Percentiles rank a stretch among this genome's conserved stretches.
phyloP scores from a whole-genome alignment of 2,113 vertebrate genomes.

The Abramis brama region DNA sequence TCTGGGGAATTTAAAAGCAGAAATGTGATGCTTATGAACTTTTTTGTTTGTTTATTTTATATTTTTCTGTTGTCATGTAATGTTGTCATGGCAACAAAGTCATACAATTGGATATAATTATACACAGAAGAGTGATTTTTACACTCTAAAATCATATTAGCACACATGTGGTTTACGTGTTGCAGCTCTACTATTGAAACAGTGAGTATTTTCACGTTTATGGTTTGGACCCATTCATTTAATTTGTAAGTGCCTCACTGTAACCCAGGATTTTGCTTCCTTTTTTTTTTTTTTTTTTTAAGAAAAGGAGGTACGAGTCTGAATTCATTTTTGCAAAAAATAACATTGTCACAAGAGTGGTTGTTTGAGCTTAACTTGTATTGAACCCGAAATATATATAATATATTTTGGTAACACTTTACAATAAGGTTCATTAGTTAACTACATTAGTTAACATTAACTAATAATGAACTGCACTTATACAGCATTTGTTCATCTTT shows the following conservation, averaged over 20 bases:
- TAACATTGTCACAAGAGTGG: too few relatives aligned
- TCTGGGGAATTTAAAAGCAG: background rate
- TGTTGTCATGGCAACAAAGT: too few relatives aligned
- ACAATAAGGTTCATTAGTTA: too few relatives aligned
- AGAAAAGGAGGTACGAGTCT: too few relatives aligned
- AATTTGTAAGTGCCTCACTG: background rate
- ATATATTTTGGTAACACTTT: too few relatives aligned
- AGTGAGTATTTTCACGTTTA: too few relatives aligned
- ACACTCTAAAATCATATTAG: background rate
- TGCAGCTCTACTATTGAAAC: background rate
- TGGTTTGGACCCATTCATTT: too few relatives aligned
- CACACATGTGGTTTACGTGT: background rate
- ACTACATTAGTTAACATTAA: too few relatives aligned
- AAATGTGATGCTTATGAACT: background rate
- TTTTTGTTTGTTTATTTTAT: background rate
- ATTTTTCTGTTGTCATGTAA: too few relatives aligned
- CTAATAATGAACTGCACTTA: too few relatives aligned
- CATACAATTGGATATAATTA: background rate
- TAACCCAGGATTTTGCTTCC: background rate
- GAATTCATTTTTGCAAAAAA: background rate
- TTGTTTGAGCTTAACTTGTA: background rate
- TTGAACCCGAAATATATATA: background rate
- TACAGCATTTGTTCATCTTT: too few relatives aligned
- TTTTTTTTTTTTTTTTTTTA: background rate
- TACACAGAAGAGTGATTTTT: background rate